Evolutionary conservation across 2,113 vertebrate species (phyloP), one percentile per base, ranked within the genome.

Genomic region (Struthio camelus): DNA sequence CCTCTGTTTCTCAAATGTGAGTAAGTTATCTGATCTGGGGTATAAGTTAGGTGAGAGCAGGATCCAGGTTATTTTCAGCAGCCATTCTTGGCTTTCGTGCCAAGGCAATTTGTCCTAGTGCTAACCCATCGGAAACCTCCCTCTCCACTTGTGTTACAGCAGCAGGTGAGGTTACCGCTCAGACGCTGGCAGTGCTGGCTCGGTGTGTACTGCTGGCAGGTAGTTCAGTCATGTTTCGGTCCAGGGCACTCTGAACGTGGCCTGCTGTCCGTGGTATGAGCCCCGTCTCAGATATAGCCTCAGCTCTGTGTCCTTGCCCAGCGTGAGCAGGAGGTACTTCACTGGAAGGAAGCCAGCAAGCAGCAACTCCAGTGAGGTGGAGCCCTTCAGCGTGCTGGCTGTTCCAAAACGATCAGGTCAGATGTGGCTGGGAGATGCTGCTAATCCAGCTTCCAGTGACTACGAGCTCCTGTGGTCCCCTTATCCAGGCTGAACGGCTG

Each of bases 11-110:
- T 90, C 61, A 90, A 38, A 92, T 95, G 94, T 89, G 93, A 89
- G 90, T 94, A 93, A 97, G 96, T 94, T 83, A 96, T 95, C 65
- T 80, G 95, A 97, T 93, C 96, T 0, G 17, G 46, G 82, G 71
- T 82, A 50, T 62, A 66, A 72, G 81, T 54, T 69, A 87, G 75
- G 78, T 7, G 22, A 87, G 77, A 87, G 86, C 87, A 92, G 71
- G 85, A 85, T 46, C 89, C 61, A 5, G 82, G 90, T 83, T 95
- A 95, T 96, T 97, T 95, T 95, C 87, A 93, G 89, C 71, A 88
- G 54, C 91, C 36, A 2, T 81, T 95, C 85, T 90, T 83, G 9
- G 12, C 76, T 94, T 96, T 91, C 66, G 28, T 11, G 81, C 95
- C 94, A 88, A 83, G 71, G 93, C 93, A 87, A 66, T 95, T 93